A percentile compares a stretch with the other conserved stretches of the same genome.
These are phyloP conservation scores for Plecotus auritus DNA, from an alignment of 2,113 vertebrate species.

Conservation along the genomic window DNA sequence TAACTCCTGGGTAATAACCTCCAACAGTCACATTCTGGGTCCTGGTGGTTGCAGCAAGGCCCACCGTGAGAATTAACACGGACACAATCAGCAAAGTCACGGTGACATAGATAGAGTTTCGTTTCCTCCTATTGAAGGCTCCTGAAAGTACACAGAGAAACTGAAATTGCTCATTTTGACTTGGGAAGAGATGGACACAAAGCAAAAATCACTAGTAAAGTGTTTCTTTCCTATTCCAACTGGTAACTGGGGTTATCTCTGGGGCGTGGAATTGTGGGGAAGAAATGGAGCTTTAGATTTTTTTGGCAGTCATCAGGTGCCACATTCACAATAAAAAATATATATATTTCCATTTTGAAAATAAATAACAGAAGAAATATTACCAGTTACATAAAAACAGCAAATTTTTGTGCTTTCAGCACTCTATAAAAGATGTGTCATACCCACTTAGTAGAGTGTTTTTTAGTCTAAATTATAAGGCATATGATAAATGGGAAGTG, in stretches of 20 bases:
- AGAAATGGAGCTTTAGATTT: neutral
- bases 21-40: constrained; percentile 98
- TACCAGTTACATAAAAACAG: constrained; percentile 31
- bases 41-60: constrained; percentile 95
- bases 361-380: constrained; percentile 48
- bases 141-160: constrained; percentile 87
- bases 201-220: neutral
- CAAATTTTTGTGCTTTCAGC: constrained; percentile 14
- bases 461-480: constrained; percentile 55
- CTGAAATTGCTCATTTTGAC: constrained; percentile 71
- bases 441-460: constrained; percentile 22
- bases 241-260: neutral
- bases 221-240: constrained; percentile 10
- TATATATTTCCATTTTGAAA: constrained; percentile 1
- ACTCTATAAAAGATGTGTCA: constrained; percentile 53
- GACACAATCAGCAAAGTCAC: constrained; percentile 95
- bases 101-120: constrained; percentile 95
- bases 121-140: constrained; percentile 95
- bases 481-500: constrained; percentile 38
- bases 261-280: neutral
- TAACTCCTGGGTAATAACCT: constrained; percentile 97
- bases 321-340: constrained; percentile 23
- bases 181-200: constrained; percentile 14
- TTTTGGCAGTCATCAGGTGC: neutral
- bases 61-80: constrained; percentile 94